Percentiles rank a stretch among this genome's conserved stretches.
phyloP scores from a whole-genome alignment of 2,797 vertebrate species.

The Sparus aurata region DNA sequence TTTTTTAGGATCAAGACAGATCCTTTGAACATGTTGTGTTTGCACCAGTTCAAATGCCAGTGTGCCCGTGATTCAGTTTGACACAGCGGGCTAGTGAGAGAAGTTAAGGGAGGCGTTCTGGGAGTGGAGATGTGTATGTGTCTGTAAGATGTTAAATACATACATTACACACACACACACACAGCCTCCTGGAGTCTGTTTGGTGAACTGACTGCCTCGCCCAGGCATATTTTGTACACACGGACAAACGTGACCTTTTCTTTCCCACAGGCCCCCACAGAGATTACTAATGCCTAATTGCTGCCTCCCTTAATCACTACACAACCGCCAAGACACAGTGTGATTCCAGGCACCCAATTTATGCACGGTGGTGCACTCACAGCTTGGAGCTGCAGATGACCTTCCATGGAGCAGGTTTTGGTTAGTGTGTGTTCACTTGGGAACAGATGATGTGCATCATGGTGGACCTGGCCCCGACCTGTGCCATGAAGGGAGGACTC shows the following conservation, averaged over 20 bases:
- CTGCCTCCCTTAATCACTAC: slow-evolving; percentile 46
- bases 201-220: slow-evolving; percentile 63
- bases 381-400: slow-evolving; percentile 77
- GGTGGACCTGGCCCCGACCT: slow-evolving; percentile 68
- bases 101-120: slow-evolving; percentile 36
- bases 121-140: slow-evolving; percentile 22
- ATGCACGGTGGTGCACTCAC: slow-evolving; percentile 55
- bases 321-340: slow-evolving; percentile 54
- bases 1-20: slow-evolving; percentile 62
- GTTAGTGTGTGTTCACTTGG: slow-evolving; percentile 56
- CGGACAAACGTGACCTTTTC: slow-evolving; percentile 22
- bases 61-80: slow-evolving; percentile 73
- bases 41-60: slow-evolving; percentile 81
- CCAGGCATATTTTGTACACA: slow-evolving; percentile 26
- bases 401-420: slow-evolving; percentile 68
- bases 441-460: slow-evolving; percentile 82
- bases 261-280: slow-evolving; percentile 37
- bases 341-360: slow-evolving; percentile 39
- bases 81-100: slow-evolving; percentile 62
- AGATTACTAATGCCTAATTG: slow-evolving; percentile 45
- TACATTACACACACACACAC: neutral
- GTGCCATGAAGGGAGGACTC: slow-evolving; percentile 66
- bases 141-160: slow-evolving; percentile 32
- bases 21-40: slow-evolving; percentile 76
- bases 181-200: slow-evolving; percentile 31